phyloP scores from a whole-genome alignment of 2,888 invertebrate species.

The Caradrina clavipalpis region DNA sequence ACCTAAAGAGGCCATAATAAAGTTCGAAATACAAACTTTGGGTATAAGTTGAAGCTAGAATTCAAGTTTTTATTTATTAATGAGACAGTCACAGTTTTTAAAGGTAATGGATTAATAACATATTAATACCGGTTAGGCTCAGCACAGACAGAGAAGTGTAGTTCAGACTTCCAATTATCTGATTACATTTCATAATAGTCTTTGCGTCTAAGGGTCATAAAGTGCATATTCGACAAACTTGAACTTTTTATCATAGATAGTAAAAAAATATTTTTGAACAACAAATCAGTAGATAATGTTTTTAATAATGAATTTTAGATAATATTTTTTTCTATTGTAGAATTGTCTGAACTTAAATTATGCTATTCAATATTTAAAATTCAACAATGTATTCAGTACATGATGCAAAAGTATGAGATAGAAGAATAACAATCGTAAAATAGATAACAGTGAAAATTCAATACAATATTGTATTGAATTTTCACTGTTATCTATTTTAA shows the following conservation, averaged over 20 bases:
- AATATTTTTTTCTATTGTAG: background rate
- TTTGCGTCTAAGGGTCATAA: background rate
- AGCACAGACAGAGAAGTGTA: background rate
- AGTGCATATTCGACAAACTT: background rate
- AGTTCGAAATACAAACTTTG: too few species aligned
- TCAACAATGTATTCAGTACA: slow-evolving; percentile 5
- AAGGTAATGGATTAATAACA: background rate
- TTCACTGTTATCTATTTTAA: slow-evolving; percentile 24
- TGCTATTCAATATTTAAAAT: background rate
- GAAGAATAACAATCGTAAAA: slow-evolving; percentile 32
- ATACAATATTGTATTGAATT: too few species aligned
- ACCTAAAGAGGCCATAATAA: too few species aligned
- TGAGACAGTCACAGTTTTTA: background rate
- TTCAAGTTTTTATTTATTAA: too few species aligned
- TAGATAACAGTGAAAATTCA: slow-evolving; percentile 24
- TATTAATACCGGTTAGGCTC: background rate
- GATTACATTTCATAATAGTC: background rate
- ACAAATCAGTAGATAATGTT: too few species aligned
- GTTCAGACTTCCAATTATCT: background rate
- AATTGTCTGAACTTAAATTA: background rate
- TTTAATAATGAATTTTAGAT: too few species aligned
- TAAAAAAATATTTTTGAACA: background rate
- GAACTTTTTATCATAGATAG: background rate
- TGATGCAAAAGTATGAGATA: slow-evolving; percentile 24
- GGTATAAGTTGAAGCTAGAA: too few species aligned